Evolutionary conservation across 2,888 invertebrate species (phyloP), one percentile per base, ranked within the genome.

Genomic region (Endotricha flammealis): DNA sequence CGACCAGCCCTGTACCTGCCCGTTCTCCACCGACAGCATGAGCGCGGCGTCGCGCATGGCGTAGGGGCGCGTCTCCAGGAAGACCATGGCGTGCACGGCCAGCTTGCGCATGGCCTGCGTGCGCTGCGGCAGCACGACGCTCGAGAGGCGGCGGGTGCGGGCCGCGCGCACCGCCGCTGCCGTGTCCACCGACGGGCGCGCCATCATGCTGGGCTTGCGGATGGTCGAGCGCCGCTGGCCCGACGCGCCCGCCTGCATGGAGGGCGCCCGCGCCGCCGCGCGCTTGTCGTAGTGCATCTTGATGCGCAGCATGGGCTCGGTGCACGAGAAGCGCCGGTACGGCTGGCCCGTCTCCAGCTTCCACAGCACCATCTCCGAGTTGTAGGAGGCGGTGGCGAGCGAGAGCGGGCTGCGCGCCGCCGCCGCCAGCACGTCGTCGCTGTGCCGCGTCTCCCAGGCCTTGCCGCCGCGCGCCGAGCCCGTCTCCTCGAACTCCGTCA

Each of bases 331-430:
- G 25, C 73, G 78, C 29, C 86, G 81, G 64, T 91, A 93, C 0
- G 93, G 91, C 64, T 94, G 92, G 0, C 94, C 94, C 0, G 94
- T 95, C 74, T 95, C 94, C 36, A 95, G 77, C 48, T 91, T 90
- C 95, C 95, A 95, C 47, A 96, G 87, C 12, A 95, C 82, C 30
- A 96, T 83, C 69, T 94, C 93, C 0, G 95, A 95, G 51, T 91
- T 92, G 68, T 93, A 93, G 7, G 92, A 91, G 45, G 90, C 89
- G 1, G 95, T 95, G 24, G 91, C 94, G 14, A 96, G 71, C 10
- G 92, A 87, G 58, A 91, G 89, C 0, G 93, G 92, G 11, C 87
- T 48, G 45, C 90, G 88, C 1, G 89, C 89, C 24, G 92, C 91
- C 1, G 92, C 90, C 16, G 92, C 90, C 31, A 93, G 87, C 46